Base-by-base conservation (phyloP, 2,888 invertebrate genomes). In the Heliconius ethilla region DNA sequence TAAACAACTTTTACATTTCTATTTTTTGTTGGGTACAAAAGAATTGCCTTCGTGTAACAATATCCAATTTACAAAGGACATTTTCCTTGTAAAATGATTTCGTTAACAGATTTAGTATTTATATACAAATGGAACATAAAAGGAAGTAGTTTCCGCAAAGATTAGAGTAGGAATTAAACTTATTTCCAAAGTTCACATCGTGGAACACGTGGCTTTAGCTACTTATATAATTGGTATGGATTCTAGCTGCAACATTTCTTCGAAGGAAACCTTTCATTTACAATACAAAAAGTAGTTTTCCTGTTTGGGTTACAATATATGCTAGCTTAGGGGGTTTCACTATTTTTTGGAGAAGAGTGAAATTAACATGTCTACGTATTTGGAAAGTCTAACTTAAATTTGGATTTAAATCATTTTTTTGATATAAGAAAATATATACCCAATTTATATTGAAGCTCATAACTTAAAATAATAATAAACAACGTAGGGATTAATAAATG, bases 241-340 rank as follows among this genome's bases (percentile, higher is more conserved):
- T 22, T 55, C 22, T 22, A 55, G 2, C 55, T 10, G 18, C 22
- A 10, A 22, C 10, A 55, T 22, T 22, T 55, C 55, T 22, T 55
- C 22, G 55, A 22, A 10, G 33, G 66, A 66, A 66, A 66, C 33
- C 66, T 66, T 66, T 33, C 37, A 65, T 65, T 65, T 18, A 66
- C 11, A 33, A 37, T 33, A 37, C 3, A 33, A 33, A 66, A 4
- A 37, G 22, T 4, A 0, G 3, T 33, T 66, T 33, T 37, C 33
- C 33, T 33, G 66, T 51, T 51, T 51, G 45, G 18, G 45, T 51
- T 18, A 51, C 45, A 51, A 51, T 18, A 51, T 51, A 18, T 51
- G 6, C 18, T 18, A 51, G 18, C 6, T 51, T 18, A 51, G 45
- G 18, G 18, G 18, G 18, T 51, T 18, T 51, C 45, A 18, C 2